Percentiles rank a stretch among this genome's conserved stretches.
These are phyloP conservation scores for Theristus sp. DNA, from an alignment of 2,888 invertebrate genomes.

Conservation along the genomic window DNA sequence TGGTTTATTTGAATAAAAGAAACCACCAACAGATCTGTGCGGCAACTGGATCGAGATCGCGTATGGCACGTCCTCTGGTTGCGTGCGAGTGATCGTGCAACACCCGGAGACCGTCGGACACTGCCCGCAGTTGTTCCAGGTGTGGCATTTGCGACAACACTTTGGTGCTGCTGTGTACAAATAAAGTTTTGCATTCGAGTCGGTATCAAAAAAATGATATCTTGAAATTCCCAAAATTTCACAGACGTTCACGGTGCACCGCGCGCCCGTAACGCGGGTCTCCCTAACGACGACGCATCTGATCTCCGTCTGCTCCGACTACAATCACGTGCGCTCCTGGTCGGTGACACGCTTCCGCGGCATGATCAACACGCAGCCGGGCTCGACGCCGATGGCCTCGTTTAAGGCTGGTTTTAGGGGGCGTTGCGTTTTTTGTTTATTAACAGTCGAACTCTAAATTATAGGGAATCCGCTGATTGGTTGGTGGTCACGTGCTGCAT, in stretches of 20 bases:
- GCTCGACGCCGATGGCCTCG: conserved; percentile 85
- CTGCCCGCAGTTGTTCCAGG: conserved; percentile 92
- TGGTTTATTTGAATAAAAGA: too few relatives aligned
- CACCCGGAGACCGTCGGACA: conserved; percentile 97
- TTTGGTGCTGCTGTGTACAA: not conserved
- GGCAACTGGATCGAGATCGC: conserved; percentile 99
- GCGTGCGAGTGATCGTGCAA: conserved; percentile 88
- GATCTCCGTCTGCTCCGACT: conserved; percentile 67
- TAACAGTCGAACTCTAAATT: too few relatives aligned
- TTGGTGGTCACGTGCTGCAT: too few relatives aligned
- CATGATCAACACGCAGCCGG: conserved; percentile 85
- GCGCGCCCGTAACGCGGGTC: conserved; percentile 77
- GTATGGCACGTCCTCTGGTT: conserved; percentile 77
- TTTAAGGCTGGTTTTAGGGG: conserved; percentile 66
- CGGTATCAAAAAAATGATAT: not conserved
- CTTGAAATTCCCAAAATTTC: not conserved
- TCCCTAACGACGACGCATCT: conserved; percentile 78
- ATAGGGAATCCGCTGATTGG: too few relatives aligned
- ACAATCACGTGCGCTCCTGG: conserved; percentile 95
- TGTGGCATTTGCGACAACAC: conserved; percentile 10
- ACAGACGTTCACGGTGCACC: conserved; percentile 59
- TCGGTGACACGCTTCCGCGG: conserved; percentile 85
- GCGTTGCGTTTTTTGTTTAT: too few relatives aligned
- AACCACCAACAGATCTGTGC: conserved; percentile 53
- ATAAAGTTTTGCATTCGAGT: not conserved